Evolutionary conservation across 2,113 vertebrate genomes (phyloP), one percentile per base, ranked within the genome.

Genomic region (Deroptyus accipitrinus): DNA sequence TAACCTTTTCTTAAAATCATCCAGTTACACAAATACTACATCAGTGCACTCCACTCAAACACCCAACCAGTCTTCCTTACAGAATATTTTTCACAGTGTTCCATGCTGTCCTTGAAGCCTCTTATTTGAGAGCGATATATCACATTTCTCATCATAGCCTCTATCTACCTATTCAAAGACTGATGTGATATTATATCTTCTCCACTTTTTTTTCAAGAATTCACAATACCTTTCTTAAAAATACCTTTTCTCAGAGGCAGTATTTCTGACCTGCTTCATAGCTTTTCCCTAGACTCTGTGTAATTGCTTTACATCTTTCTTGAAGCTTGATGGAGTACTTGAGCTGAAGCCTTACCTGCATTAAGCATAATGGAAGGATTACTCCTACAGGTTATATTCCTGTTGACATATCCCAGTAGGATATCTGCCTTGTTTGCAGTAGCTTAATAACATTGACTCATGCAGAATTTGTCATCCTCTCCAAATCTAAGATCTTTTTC

Each of bases 281-380:
- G 46, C 39, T 88, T 86, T 84, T 59, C 64, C 81, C 83, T 68
- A 62, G 64, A 54, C 42, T 75, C 57, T 67, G 28, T 41, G 28
- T 78, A 95, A 95, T 91, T 94, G 86, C 66, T 95, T 94, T 95
- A 84, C 2, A 7, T 82, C 76, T 59, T 90, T 81, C 30, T 76
- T 61, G 80, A 94, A 96, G 91, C 93, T 94, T 95, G 94, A 94
- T 95, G 81, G 83, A 97, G 86, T 96, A 61, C 89, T 96, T 94
- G 86, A 96, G 86, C 83, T 88, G 83, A 75, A 94, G 80, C 41
- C 57, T 75, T 68, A 89, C 92, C 54, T 89, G 83, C 51, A 10
- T 87, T 92, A 92, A 86, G 52, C 74, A 89, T 66, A 68, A 95
- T n/a, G 33, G 83, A 91, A 62, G 74, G 74, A 94, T 95, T 94